These are phyloP conservation scores for Aphaenogaster floridana DNA, from an alignment of 1,140 invertebrate genomes.

Conservation along the genomic window DNA sequence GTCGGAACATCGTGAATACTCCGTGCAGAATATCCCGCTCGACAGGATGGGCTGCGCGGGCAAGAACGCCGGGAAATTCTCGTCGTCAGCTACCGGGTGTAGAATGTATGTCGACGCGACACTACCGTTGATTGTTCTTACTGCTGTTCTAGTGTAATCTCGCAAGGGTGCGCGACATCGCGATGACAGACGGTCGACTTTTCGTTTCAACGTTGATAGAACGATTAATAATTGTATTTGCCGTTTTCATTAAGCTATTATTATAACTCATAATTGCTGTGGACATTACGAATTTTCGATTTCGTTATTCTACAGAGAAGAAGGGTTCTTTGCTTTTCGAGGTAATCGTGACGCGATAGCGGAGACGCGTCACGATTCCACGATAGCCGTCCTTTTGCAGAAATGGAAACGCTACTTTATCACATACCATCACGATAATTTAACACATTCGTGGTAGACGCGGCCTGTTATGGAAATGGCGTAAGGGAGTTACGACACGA, in stretches of 20 bases:
- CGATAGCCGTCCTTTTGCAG: constrained; percentile 18
- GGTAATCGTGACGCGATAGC: constrained; percentile 67
- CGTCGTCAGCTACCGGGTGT: constrained; percentile 55
- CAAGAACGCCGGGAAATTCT: constrained; percentile 87
- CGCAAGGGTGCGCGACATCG: not conserved
- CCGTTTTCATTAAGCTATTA: not conserved
- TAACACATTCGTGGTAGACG: not conserved
- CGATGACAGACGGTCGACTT: constrained; percentile 26
- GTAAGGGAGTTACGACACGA: constrained; percentile 4
- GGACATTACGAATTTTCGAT: not conserved
- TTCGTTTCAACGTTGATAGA: constrained; percentile 3
- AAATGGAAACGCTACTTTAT: constrained; percentile 13
- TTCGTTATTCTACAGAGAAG: not conserved
- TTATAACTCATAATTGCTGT: not conserved
- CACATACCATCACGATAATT: constrained; percentile 12
- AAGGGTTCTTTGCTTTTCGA: not conserved
- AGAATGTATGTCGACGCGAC: constrained; percentile 46
- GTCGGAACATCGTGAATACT: constrained; percentile 93
- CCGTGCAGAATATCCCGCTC: constrained; percentile 92
- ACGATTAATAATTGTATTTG: not conserved
- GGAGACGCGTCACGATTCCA: constrained; percentile 71
- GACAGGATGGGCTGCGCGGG: constrained; percentile 93
- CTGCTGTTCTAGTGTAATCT: constrained; percentile 44
- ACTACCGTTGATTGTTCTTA: constrained; percentile 19
- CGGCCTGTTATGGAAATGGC: not conserved